A percentile compares a stretch with the other conserved stretches of the same genome.
These are phyloP conservation scores for Donacobius atricapilla DNA, from an alignment of 2,113 vertebrate species.

Conservation along the genomic window DNA sequence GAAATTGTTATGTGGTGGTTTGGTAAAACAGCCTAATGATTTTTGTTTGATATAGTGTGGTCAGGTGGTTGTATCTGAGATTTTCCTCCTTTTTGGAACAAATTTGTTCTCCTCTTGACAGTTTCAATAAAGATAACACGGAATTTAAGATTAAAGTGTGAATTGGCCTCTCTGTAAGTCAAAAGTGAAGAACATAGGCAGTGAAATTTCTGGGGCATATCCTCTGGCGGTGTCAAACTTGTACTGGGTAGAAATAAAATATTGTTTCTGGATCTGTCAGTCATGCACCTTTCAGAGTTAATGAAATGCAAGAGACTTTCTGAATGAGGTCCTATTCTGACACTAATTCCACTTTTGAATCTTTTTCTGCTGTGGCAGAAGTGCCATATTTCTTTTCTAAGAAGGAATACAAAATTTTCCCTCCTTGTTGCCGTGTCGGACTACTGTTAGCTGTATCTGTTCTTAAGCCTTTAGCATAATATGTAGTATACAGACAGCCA, in stretches of 20 bases:
- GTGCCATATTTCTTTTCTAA: background rate
- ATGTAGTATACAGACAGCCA: background rate
- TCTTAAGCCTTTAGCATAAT: background rate
- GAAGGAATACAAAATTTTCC: background rate
- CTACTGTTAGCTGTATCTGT: background rate
- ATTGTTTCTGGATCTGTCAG: background rate
- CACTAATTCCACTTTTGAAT: background rate
- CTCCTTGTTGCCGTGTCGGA: background rate
- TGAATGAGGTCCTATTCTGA: background rate
- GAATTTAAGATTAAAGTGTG: background rate
- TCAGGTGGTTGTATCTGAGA: background rate
- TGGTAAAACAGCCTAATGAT: background rate
- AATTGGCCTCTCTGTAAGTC: background rate
- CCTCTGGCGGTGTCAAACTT: background rate
- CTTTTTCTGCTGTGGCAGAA: background rate
- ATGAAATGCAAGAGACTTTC: background rate
- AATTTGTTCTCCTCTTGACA: background rate
- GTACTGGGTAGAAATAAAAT: background rate
- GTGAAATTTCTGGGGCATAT: constrained; percentile 37
- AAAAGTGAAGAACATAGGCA: background rate
- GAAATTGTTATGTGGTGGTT: background rate
- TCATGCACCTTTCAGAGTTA: background rate
- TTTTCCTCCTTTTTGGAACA: background rate
- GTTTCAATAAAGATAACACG: background rate
- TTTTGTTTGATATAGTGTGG: background rate